Conservation (phyloP, 2,113 vertebrate species). For the Corythornis cristatus region DNA sequence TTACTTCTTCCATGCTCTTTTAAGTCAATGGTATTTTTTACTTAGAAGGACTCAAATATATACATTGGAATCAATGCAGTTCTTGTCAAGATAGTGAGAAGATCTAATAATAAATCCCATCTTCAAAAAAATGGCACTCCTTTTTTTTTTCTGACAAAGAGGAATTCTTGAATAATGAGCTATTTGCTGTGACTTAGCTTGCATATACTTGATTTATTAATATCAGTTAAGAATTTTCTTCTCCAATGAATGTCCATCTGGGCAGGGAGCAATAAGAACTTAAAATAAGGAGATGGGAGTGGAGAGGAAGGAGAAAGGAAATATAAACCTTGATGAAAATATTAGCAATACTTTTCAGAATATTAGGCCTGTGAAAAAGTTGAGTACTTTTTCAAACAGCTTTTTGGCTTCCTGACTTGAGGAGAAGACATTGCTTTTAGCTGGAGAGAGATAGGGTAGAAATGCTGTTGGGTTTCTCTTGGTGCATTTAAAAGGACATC, state of each 20-base stretch:
- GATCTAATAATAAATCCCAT: neutral
- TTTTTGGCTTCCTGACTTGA: neutral
- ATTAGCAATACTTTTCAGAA: neutral
- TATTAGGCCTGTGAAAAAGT: neutral
- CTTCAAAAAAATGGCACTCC: neutral
- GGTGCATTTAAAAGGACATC: neutral
- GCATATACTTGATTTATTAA: neutral
- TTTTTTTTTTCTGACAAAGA: neutral
- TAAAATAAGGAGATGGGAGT: accelerated
- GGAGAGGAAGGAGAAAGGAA: neutral
- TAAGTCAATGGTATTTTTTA: neutral
- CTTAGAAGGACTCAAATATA: neutral
- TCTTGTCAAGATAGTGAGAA: neutral
- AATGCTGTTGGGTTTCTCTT: neutral
- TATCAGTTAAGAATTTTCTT: neutral
- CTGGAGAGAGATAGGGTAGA: neutral
- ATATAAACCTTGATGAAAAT: neutral
- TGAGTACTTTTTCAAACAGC: neutral
- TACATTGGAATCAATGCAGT: neutral
- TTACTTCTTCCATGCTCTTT: neutral
- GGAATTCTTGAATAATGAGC: neutral
- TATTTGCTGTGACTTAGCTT: neutral
- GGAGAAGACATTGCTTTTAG: neutral
- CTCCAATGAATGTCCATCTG: neutral
- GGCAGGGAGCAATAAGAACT: neutral